Evolutionary conservation across 2,797 vertebrate species (phyloP), one percentile per base, ranked within the genome.

Genomic region (Oreonectes daqikongensis): DNA sequence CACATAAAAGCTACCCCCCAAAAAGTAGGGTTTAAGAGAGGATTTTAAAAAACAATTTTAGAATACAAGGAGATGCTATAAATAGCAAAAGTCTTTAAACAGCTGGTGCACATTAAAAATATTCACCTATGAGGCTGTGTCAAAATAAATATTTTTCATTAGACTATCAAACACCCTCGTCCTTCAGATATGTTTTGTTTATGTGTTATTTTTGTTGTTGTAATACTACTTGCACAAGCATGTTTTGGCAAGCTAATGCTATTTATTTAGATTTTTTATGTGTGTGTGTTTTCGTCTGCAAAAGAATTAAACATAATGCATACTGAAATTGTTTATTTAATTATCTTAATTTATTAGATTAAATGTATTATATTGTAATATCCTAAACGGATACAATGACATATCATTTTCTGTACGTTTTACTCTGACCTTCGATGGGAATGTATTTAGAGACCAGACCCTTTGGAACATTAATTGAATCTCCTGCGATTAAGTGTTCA

Each of bases 401-500:
- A 26, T 4, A 46, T 46, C 5, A 17, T 50, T 9, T 8, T 3
- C 5, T n/a, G 0, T 3, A 42, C 40, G 8, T 8, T 50, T 50
- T 50, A n/a, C 8, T 10, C 48, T 50, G 48, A 50, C 48, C 48
- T 50, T 50, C 8, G 2, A 50, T 50, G 48, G 48, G n/a, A 50
- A n/a, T 20, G 48, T 9, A 20, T 20, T n/a, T 20, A 20, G 5
- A 50, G 48, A 50, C 5, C 6, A 3, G 48, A 20, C 48, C 18
- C 2, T 18, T 50, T 50, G 18, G 6, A 20, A 20, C 7, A 50
- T n/a, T 9, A 50, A n/a, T 20, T 50, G 48, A 50, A 50, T 50
- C n/a, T 3, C 22, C 24, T 73, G 20, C 44, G 35, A 64, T 6
- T 3, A 42, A 72, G 44, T 57, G 59, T 66, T 76, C 55, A 44